Base-by-base conservation (phyloP, 2,888 invertebrate species). In the Pasiphila rectangulata region DNA sequence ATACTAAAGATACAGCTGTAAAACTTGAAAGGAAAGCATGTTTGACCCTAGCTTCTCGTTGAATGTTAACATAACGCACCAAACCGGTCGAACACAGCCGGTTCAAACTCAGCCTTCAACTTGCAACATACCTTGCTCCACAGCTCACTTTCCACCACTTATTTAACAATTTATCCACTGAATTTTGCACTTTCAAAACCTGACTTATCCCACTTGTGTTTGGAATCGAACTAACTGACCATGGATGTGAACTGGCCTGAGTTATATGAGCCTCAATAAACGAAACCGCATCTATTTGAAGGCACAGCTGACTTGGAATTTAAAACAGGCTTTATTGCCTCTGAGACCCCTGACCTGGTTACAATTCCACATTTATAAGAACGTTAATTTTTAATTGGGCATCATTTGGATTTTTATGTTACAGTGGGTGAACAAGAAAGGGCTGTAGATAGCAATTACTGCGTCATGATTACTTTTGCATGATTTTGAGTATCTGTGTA, bases 191-290 rank as follows among this genome's bases (percentile, higher is more conserved):
- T 46, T 19, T 45, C 1, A 41, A 45, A 41, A 40, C 29, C 42
- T 43, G 85, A 78, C 83, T 79, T 69, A 76, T 71, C 83, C 73
- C 80, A 70, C 66, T 81, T 78, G 83, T 76, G 87, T 83, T 86
- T 79, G 74, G 81, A 83, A 79, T 82, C 83, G 71, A 72, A 88
- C 87, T 88, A 86, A 87, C 81, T 75, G 75, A 64, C 58, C 66
- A 66, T 67, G 66, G 65, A 59, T 66, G 64, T 63, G 58, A 59
- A 44, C 66, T 67, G 62, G 63, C 54, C 78, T 69, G 66, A 77
- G 84, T 87, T 88, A 87, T 88, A 88, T 84, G 86, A 80, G 75
- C 72, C 76, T 71, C 80, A 81, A 86, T 88, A 88, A 88, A 86
- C 81, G 69, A 72, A 79, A 84, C 85, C 83, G 77, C 85, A 81